Base-by-base conservation (phyloP, 2,797 vertebrate species). In the Trichosurus vulpecula region DNA sequence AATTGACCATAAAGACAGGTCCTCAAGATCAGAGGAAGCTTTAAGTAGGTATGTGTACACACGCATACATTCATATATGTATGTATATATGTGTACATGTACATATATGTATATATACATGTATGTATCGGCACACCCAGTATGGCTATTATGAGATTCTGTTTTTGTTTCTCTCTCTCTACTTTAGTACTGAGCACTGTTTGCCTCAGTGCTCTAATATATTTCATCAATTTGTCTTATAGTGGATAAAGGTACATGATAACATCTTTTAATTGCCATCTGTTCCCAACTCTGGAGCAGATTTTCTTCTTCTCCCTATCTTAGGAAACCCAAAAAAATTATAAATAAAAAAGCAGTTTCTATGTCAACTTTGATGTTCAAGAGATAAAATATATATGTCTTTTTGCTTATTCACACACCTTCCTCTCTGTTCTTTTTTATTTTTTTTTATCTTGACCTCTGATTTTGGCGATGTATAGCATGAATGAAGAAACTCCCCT, bases 211-310 rank as follows among this genome's bases (percentile, higher is more conserved):
- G 90, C 57, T 96, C 93, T 97, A 96, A 95, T 96, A 57, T 92
- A 95, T 97, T 96, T 96, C 91, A 96, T 95, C 66, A 97, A 90
- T 97, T 96, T 96, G 94, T 94, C 55, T 90, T 95, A 90, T 92
- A 22, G 57, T 92, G 35, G 74, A 96, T 95, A 94, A 97, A 93
- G 47, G 52, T 97, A 92, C 94, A 94, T 94, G 93, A 94, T 92
- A 94, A 93, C 95, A 96, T 91, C n/a, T 92, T 97, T 97, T 97
- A 96, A 94, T 93, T 96, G 52, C 74, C 66, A 97, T 96, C 90
- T 97, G 93, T 96, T 95, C 81, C 92, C 52, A 93, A 53, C 47
- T 92, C 93, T 96, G 61, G 93, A 94, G 94, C 54, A 95, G 94
- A 29, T 58, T 94, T 96, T 93, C n/a, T 29, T 58, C 41, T 92